Conservation (phyloP, 1,140 invertebrate genomes). For the Drosophila elegans region DNA sequence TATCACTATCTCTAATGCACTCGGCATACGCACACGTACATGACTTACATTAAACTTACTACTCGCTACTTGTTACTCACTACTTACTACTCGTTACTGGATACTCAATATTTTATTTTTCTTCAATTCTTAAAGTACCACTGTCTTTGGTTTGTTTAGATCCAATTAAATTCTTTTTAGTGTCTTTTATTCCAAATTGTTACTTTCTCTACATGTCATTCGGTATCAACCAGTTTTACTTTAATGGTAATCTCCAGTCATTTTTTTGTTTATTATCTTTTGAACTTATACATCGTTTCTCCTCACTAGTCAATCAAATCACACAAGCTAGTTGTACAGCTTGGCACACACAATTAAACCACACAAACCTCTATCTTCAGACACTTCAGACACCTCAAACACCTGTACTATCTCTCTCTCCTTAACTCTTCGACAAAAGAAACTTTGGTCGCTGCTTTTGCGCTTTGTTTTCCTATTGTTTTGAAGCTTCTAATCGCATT, state of each 20-base stretch:
- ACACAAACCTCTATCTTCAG: background rate
- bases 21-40: constrained; percentile 42
- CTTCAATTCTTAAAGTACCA: background rate
- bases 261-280: too few species aligned
- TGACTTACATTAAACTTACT: constrained; percentile 4
- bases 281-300: background rate
- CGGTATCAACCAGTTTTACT: too few species aligned
- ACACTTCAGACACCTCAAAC: constrained; percentile 12
- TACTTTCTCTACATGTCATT: too few species aligned
- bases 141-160: background rate
- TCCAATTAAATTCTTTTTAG: background rate
- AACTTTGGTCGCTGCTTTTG: constrained; percentile 32
- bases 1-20: constrained; percentile 56
- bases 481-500: constrained; percentile 36
- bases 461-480: constrained; percentile 56
- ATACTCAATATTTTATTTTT: background rate
- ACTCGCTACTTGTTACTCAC: constrained; percentile 13
- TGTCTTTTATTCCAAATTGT: too few species aligned
- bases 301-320: background rate
- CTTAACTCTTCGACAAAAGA: constrained; percentile 27
- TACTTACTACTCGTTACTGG: constrained; percentile 25
- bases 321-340: constrained; percentile 9
- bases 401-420: constrained; percentile 38
- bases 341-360: constrained; percentile 8
- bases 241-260: too few species aligned